Percentiles rank a stretch among this genome's conserved stretches.
Conservation (phyloP, 2,888 invertebrate species). For the Eurois occulta region DNA sequence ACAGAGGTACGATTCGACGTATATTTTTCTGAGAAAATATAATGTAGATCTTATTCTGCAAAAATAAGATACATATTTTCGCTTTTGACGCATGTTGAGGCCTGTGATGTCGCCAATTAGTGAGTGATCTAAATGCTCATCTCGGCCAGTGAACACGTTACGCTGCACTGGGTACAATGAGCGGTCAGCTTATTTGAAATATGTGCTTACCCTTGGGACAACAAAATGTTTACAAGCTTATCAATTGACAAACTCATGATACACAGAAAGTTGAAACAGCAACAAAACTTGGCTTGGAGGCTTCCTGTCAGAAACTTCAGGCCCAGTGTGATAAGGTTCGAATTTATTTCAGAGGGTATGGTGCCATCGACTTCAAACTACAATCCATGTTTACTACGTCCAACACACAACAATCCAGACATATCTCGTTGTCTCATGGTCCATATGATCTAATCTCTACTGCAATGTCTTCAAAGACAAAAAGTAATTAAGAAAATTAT, state of each 20-base stretch:
- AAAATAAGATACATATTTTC: background rate
- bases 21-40: slow-evolving; percentile 12
- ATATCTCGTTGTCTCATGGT: slow-evolving; percentile 92
- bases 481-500: slow-evolving; percentile 84
- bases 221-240: slow-evolving; percentile 2
- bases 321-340: slow-evolving; percentile 87
- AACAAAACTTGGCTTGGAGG: slow-evolving; percentile 82
- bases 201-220: slow-evolving; percentile 44
- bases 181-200: slow-evolving; percentile 44
- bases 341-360: slow-evolving; percentile 90
- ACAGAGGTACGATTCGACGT: background rate
- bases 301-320: slow-evolving; percentile 80
- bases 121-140: slow-evolving; percentile 10
- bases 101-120: background rate
- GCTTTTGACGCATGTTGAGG: background rate
- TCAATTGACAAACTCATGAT: slow-evolving; percentile 10
- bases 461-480: slow-evolving; percentile 69
- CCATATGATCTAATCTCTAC: slow-evolving; percentile 90
- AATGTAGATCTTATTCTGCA: background rate
- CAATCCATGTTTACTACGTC: slow-evolving; percentile 88
- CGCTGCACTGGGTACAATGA: slow-evolving; percentile 12
- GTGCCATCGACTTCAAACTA: slow-evolving; percentile 87
- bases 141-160: slow-evolving; percentile 10
- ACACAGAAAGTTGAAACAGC: slow-evolving; percentile 76
- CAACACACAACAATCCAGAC: slow-evolving; percentile 91